These are phyloP conservation scores for Hydrochoerus hydrochaeris DNA, from an alignment of 2,113 vertebrate species.

Conservation along the genomic window DNA sequence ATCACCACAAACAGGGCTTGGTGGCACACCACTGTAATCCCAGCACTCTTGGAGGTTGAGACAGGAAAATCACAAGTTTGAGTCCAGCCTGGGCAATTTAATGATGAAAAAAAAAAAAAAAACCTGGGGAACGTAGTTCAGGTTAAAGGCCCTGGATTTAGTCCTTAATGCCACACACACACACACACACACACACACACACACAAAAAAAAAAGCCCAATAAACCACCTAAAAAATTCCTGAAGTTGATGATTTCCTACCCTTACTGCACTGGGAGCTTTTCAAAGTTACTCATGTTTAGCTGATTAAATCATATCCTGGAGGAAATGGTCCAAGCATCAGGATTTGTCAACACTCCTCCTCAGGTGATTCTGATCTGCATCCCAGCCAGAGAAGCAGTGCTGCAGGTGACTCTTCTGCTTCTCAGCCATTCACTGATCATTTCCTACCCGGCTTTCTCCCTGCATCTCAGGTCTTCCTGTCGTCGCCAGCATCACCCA, in stretches of 20 bases:
- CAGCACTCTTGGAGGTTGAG: not conserved
- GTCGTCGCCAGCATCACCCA: not conserved
- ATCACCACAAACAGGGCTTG: not conserved
- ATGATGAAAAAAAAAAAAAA: too few species aligned
- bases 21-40: not conserved
- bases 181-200: rapidly evolving
- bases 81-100: not conserved
- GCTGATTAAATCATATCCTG: not conserved
- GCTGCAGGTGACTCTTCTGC: too few species aligned
- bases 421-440: not conserved
- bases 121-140: not conserved
- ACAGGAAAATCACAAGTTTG: not conserved
- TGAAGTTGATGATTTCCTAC: not conserved
- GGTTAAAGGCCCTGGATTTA: not conserved
- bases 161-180: not conserved
- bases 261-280: not conserved
- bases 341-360: not conserved
- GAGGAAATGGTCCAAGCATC: not conserved
- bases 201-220: not conserved
- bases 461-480: not conserved
- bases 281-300: not conserved
- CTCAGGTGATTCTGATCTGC: not conserved
- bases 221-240: not conserved
- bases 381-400: not conserved
- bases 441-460: not conserved